Percentiles rank a stretch among this genome's conserved stretches.
Conservation (phyloP, 2,888 invertebrate species). For the Oconnorella tubifera region DNA sequence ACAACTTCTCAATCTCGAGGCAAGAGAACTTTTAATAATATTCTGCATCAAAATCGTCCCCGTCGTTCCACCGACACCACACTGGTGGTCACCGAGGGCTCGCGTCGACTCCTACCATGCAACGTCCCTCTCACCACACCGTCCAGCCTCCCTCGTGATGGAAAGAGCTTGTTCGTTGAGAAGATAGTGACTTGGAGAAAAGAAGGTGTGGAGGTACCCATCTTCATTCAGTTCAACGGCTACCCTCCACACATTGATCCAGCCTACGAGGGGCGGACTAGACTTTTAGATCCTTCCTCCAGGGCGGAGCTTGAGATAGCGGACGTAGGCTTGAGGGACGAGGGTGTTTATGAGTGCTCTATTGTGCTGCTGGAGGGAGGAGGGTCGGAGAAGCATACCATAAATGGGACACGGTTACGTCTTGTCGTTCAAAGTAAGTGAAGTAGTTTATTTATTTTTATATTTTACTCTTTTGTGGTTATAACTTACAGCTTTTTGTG, state of each 20-base stretch:
- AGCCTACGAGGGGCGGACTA: constrained; percentile 33
- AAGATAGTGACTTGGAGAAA: constrained; percentile 99
- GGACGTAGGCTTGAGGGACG: constrained; percentile 85
- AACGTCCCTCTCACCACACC: background rate
- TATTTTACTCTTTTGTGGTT: no score
- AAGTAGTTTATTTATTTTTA: no score
- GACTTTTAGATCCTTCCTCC: constrained; percentile 20
- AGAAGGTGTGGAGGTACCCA: constrained; percentile 94
- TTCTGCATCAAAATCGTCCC: no score
- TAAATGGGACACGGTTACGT: background rate
- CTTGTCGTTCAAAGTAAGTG: background rate
- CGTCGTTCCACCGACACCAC: no score
- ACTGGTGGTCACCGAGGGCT: no score
- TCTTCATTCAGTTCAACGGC: constrained; percentile 97
- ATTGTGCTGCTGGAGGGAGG: constrained; percentile 87
- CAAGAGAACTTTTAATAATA: no score
- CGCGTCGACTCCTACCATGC: background rate
- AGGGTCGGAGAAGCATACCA: background rate
- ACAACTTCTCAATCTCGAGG: no score
- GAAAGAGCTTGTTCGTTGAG: constrained; percentile 58
- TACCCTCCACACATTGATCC: constrained; percentile 94
- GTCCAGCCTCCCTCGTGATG: background rate
- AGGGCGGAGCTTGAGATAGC: constrained; percentile 80
- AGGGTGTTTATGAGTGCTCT: constrained; percentile 93
- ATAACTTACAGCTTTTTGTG: no score